Conservation (phyloP, 2,888 invertebrate genomes). For the Eurytoma adleriae region DNA sequence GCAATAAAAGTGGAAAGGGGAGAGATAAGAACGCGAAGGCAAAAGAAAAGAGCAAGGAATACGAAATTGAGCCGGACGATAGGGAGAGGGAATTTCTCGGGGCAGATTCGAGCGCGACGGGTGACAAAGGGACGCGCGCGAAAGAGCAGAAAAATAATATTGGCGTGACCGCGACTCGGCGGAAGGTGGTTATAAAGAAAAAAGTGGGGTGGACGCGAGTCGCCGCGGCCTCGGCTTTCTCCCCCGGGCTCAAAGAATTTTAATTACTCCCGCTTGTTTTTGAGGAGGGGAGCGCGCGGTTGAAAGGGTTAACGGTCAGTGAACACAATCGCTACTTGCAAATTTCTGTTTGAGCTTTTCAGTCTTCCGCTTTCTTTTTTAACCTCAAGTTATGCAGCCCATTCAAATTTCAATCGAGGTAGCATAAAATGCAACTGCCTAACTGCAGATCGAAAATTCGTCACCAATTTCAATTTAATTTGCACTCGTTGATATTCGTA, state of each 20-base stretch:
- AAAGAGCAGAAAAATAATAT: conserved; percentile 31
- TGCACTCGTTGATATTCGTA: too few relatives aligned
- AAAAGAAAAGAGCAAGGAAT: not conserved
- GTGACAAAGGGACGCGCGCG: conserved; percentile 2
- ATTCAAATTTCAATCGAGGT: too few relatives aligned
- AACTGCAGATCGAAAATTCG: too few relatives aligned
- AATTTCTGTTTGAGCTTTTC: not conserved
- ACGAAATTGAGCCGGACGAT: not conserved
- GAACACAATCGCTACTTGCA: conserved; percentile 15
- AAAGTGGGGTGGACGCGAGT: not conserved
- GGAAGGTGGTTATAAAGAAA: not conserved
- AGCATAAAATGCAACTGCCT: too few relatives aligned
- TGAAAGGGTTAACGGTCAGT: conserved; percentile 1
- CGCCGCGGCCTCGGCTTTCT: not conserved
- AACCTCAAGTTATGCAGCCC: too few relatives aligned
- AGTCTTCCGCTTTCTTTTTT: not conserved
- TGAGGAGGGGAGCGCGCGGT: not conserved
- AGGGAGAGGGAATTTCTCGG: not conserved
- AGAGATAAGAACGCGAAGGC: not conserved
- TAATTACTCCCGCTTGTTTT: conserved; percentile 25
- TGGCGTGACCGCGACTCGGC: not conserved
- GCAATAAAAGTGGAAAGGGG: not conserved
- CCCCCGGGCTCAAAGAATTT: conserved; percentile 4
- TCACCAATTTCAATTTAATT: too few relatives aligned
- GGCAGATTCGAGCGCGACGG: not conserved